phyloP scores from a whole-genome alignment of 2,888 invertebrate species.

The Rhynchonema sp. region DNA sequence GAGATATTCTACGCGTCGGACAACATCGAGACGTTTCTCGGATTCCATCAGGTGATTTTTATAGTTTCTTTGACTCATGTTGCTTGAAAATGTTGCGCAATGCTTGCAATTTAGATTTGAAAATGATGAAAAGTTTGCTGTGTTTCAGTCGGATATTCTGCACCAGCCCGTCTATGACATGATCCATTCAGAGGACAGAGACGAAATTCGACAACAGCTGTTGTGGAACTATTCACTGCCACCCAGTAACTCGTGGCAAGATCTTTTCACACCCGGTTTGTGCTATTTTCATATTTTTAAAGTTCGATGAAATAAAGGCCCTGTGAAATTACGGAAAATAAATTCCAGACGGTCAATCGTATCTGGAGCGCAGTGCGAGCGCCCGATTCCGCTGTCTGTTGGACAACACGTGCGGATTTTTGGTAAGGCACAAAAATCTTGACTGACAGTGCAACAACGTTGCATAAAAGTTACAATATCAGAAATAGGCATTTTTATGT shows the following conservation, averaged over 20 bases:
- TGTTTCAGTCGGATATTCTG: constrained; percentile 86
- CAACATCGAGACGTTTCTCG: constrained; percentile 97
- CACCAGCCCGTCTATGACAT: constrained; percentile 97
- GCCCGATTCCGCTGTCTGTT: constrained; percentile 93
- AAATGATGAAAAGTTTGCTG: not conserved
- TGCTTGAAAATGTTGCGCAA: no score
- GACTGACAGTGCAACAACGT: no score
- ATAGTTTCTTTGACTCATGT: no score
- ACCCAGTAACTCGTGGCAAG: constrained; percentile 58
- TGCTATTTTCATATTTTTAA: not conserved
- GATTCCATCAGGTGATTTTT: constrained; percentile 85
- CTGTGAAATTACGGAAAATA: no score
- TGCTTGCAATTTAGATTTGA: no score
- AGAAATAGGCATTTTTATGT: not conserved
- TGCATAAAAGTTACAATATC: not conserved
- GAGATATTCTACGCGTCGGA: constrained; percentile 99
- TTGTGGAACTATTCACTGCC: constrained; percentile 25
- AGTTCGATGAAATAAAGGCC: not conserved
- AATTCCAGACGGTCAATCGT: constrained; percentile 12
- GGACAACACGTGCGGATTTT: constrained; percentile 97
- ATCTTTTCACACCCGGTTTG: constrained; percentile 53
- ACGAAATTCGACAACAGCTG: constrained; percentile 42
- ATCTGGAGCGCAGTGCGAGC: constrained; percentile 78
- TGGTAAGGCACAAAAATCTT: constrained; percentile 45
- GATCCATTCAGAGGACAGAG: constrained; percentile 94